A percentile compares a stretch with the other conserved stretches of the same genome.
Conservation (phyloP, 2,113 vertebrate species). For the Pithys albifrons region DNA sequence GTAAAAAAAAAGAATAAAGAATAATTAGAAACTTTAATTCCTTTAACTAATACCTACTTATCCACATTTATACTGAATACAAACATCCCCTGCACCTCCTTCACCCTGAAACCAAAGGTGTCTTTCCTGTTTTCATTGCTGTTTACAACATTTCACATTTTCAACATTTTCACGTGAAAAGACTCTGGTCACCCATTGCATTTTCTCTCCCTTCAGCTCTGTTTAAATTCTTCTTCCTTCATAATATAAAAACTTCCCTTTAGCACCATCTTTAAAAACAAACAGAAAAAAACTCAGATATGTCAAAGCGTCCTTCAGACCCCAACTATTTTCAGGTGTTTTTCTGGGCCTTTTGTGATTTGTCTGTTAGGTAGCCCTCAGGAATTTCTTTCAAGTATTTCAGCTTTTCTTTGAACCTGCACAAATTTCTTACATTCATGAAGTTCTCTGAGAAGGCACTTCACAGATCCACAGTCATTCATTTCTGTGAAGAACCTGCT, state of each 20-base stretch:
- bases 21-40: not conserved
- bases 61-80: not conserved
- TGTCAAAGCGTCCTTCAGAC: not conserved
- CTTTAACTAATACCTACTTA: not conserved
- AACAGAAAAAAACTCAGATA: not conserved
- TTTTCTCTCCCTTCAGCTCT: not conserved
- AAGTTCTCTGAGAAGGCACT: not conserved
- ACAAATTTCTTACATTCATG: not conserved
- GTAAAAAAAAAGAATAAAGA: conserved; percentile 28
- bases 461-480: not conserved
- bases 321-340: not conserved
- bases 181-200: too few species aligned
- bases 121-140: not conserved
- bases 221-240: not conserved
- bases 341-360: not conserved
- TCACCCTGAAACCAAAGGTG: not conserved
- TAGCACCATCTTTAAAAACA: not conserved
- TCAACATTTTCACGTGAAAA: not conserved
- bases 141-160: not conserved
- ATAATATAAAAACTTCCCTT: not conserved
- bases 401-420: not conserved
- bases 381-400: not conserved
- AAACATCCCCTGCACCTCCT: not conserved
- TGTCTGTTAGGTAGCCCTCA: not conserved
- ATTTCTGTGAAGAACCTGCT: not conserved